Percentiles rank a stretch among this genome's conserved stretches.
phyloP scores from a whole-genome alignment of 2,888 invertebrate species.

The Celastrina argiolus region DNA sequence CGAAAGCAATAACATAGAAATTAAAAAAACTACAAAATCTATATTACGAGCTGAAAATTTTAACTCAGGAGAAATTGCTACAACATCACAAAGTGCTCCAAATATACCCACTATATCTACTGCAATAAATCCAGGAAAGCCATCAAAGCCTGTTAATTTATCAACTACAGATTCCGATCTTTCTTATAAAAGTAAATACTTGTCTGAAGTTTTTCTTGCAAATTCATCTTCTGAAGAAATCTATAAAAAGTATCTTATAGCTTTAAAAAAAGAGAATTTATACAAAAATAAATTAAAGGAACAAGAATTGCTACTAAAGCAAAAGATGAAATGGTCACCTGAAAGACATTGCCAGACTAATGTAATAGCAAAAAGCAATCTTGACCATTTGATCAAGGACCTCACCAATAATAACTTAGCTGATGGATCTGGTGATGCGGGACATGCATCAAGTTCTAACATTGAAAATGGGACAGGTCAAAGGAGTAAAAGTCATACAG shows the following conservation, averaged over 20 bases:
- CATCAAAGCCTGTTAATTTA: constrained; percentile 35
- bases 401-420: constrained; percentile 66
- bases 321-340: constrained; percentile 45
- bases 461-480: constrained; percentile 40
- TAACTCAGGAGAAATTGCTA: constrained; percentile 54
- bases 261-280: constrained; percentile 57
- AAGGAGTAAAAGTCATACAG: constrained; percentile 62
- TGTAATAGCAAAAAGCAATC: constrained; percentile 44
- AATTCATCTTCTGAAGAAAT: constrained; percentile 66
- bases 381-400: constrained; percentile 64
- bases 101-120: constrained; percentile 52
- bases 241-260: constrained; percentile 62
- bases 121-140: constrained; percentile 41
- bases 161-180: constrained; percentile 59
- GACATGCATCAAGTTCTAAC: constrained; percentile 52
- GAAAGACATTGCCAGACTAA: constrained; percentile 29
- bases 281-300: constrained; percentile 61
- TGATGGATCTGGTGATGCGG: constrained; percentile 71
- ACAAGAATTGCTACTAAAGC: constrained; percentile 65
- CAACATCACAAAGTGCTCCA: constrained; percentile 68
- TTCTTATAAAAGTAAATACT: constrained; percentile 53
- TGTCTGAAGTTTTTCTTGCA: constrained; percentile 48
- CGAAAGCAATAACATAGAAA: constrained; percentile 51
- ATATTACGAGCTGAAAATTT: constrained; percentile 62
- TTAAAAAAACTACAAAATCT: constrained; percentile 59